Base-by-base conservation (phyloP, 1,140 invertebrate genomes). In the Meloidogyne exigua region DNA sequence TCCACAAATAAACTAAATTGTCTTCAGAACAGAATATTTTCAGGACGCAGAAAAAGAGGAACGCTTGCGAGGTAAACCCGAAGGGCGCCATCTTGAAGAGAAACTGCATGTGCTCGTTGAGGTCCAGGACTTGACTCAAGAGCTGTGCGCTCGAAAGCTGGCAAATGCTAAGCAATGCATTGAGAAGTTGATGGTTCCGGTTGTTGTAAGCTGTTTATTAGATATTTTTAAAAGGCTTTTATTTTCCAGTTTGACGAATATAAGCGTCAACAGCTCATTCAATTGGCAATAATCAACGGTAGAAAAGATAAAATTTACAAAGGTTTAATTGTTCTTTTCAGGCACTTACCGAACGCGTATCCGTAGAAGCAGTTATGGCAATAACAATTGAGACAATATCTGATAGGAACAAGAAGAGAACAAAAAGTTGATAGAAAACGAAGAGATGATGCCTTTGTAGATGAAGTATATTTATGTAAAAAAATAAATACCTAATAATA, bases 81-180 rank as follows among this genome's bases (percentile, higher is more conserved):
- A 98, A 89, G 99, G 96, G 95, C 96, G 99, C 88, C 96, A 99
- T 89, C 90, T 99, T 86, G 95, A 95, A 85, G 96, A 99, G 89
- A 95, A 98, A 84, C 90, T 99, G 67, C 96, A 99, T 89, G 96
- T 99, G 66, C 90, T 99, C 78, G 92, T 99, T 83, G 72, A 57
- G n/a, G 75, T 78, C 21, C 67, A 77, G 26, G 78, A 78, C 26
- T 3, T 39, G 49, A 70, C 80, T 78, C 57, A 72, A 42, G 44
- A 69, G 13, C 32, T 71, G 13, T 79, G 78, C 68, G 68, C 75
- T 25, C 23, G 25, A 26, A 83, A 83, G 72, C 80, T 82, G 13
- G 28, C 63, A n/a, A 28, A 42, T 25, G 82, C 68, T 36, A 66
- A 64, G 18, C 25, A 28, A 15, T 44, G 23, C 25, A 75, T 82